phyloP scores from a whole-genome alignment of 2,888 invertebrate species.

The Erebia aethiops region DNA sequence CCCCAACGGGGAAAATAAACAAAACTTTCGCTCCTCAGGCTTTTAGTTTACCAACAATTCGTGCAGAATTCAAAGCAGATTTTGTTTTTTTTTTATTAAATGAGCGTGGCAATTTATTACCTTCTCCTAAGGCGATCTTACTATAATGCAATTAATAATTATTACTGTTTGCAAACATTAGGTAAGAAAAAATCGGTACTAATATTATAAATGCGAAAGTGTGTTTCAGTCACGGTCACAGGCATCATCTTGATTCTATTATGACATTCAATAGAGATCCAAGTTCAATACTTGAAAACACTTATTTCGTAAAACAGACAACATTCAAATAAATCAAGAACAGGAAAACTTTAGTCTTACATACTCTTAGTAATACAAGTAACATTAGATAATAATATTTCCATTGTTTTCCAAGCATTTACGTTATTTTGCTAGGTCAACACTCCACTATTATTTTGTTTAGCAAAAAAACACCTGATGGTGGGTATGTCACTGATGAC shows the following conservation, averaged over 20 bases:
- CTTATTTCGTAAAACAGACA: background rate
- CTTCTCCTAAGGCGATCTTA: background rate
- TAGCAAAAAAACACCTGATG: background rate
- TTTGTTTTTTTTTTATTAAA: background rate
- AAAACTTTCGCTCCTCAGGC: conserved; percentile 12
- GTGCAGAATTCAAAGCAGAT: background rate
- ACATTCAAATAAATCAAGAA: background rate
- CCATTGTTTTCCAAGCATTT: background rate
- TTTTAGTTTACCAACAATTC: conserved; percentile 16
- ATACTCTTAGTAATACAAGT: conserved; percentile 1
- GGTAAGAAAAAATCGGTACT: background rate
- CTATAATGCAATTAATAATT: background rate
- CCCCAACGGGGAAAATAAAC: conserved; percentile 21
- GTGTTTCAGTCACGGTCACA: too few relatives aligned
- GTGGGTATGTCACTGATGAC: background rate
- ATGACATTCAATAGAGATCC: background rate
- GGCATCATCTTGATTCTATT: too few relatives aligned
- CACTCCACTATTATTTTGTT: background rate
- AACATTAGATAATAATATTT: conserved; percentile 9
- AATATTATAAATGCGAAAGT: too few relatives aligned
- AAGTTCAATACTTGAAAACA: background rate
- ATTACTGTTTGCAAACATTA: background rate
- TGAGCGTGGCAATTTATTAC: background rate
- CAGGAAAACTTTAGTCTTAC: background rate
- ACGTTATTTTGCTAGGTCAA: background rate